Evolutionary conservation across 2,888 invertebrate species (phyloP).

Genomic region (Muscina levida): DNA sequence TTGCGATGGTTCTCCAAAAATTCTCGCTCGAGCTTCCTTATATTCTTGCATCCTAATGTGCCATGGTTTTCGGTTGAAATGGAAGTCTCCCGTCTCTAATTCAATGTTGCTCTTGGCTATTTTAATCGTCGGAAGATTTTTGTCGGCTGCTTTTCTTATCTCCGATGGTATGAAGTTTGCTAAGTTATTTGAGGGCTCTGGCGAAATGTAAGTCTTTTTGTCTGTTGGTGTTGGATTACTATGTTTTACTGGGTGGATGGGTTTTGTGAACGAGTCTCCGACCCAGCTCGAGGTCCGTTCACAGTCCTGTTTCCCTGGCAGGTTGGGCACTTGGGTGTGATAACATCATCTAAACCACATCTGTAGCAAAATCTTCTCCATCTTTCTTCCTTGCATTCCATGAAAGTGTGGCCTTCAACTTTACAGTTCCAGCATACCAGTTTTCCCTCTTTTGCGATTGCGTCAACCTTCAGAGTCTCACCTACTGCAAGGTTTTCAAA

Average conservation of each 20-base stretch:
- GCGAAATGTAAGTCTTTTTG: not conserved
- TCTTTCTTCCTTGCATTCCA: not conserved
- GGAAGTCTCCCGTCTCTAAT: not conserved
- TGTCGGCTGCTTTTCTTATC: not conserved
- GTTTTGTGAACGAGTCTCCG: too few species aligned
- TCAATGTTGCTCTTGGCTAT: not conserved
- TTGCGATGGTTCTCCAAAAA: not conserved
- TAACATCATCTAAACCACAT: not conserved
- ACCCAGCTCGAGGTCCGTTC: too few species aligned
- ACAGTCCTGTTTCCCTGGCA: not conserved
- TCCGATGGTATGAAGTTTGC: not conserved
- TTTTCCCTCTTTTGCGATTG: too few species aligned
- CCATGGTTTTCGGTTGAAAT: not conserved
- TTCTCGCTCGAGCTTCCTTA: not conserved
- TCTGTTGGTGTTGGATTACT: not conserved
- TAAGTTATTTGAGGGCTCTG: not conserved
- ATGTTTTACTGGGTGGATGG: not conserved
- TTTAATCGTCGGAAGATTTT: not conserved
- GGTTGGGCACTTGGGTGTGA: not conserved
- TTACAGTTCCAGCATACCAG: too few species aligned
- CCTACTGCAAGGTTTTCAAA: too few species aligned
- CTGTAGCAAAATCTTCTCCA: not conserved
- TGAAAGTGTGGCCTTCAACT: too few species aligned
- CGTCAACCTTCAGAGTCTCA: too few species aligned
- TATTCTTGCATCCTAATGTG: not conserved